Conservation (phyloP, 92 coral and sea anemone genomes). For the Umimayanthus chanpuru region DNA sequence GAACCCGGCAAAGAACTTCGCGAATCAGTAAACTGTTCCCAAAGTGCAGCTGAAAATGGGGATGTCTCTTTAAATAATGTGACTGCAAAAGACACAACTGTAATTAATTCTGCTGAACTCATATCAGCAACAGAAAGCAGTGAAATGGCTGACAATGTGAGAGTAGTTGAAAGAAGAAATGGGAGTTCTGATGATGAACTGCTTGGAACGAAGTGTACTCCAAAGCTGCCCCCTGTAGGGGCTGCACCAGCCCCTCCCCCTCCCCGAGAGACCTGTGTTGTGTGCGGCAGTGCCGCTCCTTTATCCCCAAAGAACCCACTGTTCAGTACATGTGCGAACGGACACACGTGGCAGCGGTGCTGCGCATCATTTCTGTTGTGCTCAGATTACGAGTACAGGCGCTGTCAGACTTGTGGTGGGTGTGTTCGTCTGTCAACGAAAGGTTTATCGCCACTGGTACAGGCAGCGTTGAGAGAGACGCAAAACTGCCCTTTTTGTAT, state of each 20-base stretch:
- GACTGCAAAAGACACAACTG: not conserved
- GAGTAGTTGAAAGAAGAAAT: not conserved
- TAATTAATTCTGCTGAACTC: not conserved
- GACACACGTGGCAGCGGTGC: slow-evolving; percentile 61
- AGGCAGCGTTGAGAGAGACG: not conserved
- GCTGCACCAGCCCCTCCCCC: not conserved
- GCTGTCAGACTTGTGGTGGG: slow-evolving; percentile 57
- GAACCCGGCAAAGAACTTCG: not conserved
- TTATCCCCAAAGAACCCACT: slow-evolving; percentile 35
- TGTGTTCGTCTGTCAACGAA: slow-evolving; percentile 47
- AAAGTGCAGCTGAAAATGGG: not conserved
- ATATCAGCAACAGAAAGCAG: not conserved
- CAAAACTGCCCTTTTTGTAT: slow-evolving; percentile 55
- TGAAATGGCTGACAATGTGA: not conserved
- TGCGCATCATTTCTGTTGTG: slow-evolving; percentile 50
- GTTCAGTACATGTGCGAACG: slow-evolving; percentile 53
- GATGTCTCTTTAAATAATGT: not conserved
- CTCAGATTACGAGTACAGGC: slow-evolving; percentile 33
- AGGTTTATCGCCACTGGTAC: slow-evolving; percentile 43
- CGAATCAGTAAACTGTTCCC: not conserved
- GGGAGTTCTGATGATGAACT: not conserved
- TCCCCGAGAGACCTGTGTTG: slow-evolving; percentile 43
- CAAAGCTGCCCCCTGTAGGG: not conserved
- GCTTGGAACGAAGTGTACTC: not conserved
- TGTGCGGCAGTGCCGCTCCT: slow-evolving; percentile 51